phyloP scores from a whole-genome alignment of 2,113 vertebrate species.

The Phrynosoma platyrhinos region DNA sequence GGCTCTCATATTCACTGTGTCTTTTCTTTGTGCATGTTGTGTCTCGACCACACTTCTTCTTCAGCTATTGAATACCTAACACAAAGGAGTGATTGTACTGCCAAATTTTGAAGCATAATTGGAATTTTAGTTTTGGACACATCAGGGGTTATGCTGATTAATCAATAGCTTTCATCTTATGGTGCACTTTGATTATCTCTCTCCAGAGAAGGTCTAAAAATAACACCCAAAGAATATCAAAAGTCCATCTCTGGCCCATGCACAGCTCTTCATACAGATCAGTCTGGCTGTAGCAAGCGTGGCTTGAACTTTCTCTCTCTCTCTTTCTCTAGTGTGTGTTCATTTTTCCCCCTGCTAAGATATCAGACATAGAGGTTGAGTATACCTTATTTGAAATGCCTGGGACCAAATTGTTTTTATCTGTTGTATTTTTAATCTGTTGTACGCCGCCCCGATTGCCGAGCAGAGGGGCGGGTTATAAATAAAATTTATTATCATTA shows the following conservation, averaged over 20 bases:
- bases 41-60: background rate
- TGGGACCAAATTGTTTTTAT: too few relatives aligned
- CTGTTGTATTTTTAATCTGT: too few relatives aligned
- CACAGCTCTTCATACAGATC: constrained; percentile 45
- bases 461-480: too few relatives aligned
- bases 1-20: constrained; percentile 45
- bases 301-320: constrained; percentile 29
- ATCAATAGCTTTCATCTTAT: constrained; percentile 54
- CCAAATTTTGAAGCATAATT: constrained; percentile 50
- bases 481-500: too few relatives aligned
- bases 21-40: background rate
- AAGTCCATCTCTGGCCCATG: constrained; percentile 52
- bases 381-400: too few relatives aligned
- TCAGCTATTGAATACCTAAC: constrained; percentile 36
- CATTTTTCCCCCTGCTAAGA: background rate
- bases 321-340: background rate
- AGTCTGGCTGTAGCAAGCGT: constrained; percentile 51
- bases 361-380: too few relatives aligned
- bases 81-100: constrained; percentile 31
- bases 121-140: constrained; percentile 49
- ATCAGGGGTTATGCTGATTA: constrained; percentile 55
- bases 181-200: constrained; percentile 62
- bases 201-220: constrained; percentile 55
- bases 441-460: too few relatives aligned
- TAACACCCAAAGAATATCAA: constrained; percentile 57